Percentiles rank a stretch among this genome's conserved stretches.
Evolutionary conservation across 2,888 invertebrate genomes (phyloP).

Genomic region (Furcula furcula): DNA sequence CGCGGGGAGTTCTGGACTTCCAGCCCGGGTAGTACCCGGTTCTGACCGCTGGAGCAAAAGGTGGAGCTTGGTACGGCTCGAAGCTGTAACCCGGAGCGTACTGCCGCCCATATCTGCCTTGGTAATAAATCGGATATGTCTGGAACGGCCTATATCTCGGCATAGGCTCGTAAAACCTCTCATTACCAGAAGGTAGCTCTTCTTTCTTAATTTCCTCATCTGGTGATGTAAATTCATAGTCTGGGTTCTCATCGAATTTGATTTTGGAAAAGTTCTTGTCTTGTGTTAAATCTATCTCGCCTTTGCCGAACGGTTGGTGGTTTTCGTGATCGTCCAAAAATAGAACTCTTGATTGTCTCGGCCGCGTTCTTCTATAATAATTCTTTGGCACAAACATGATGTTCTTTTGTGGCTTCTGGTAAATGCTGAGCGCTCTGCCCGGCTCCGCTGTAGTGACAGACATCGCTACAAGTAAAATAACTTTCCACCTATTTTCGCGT

Average conservation of each 20-base stretch:
- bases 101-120: constrained; percentile 58
- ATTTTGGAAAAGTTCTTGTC: constrained; percentile 60
- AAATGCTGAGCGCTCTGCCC: constrained; percentile 64
- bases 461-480: constrained; percentile 63
- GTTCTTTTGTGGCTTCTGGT: constrained; percentile 58
- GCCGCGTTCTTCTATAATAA: constrained; percentile 41
- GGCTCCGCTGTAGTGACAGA: constrained; percentile 62
- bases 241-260: constrained; percentile 73
- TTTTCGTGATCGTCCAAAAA: constrained; percentile 69
- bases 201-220: constrained; percentile 41
- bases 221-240: constrained; percentile 70
- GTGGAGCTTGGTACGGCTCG: constrained; percentile 46
- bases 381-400: constrained; percentile 68
- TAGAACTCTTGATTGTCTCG: constrained; percentile 52
- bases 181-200: constrained; percentile 54
- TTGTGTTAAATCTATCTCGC: constrained; percentile 68
- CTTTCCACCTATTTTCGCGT: constrained; percentile 76
- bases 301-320: constrained; percentile 56
- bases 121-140: constrained; percentile 53
- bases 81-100: constrained; percentile 66
- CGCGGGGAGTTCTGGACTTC: constrained; percentile 73
- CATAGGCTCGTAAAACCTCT: constrained; percentile 62
- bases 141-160: constrained; percentile 50
- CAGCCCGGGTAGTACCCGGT: constrained; percentile 65
- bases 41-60: constrained; percentile 52